phyloP scores from a whole-genome alignment of 2,797 vertebrate genomes.

The Gouania willdenowi region DNA sequence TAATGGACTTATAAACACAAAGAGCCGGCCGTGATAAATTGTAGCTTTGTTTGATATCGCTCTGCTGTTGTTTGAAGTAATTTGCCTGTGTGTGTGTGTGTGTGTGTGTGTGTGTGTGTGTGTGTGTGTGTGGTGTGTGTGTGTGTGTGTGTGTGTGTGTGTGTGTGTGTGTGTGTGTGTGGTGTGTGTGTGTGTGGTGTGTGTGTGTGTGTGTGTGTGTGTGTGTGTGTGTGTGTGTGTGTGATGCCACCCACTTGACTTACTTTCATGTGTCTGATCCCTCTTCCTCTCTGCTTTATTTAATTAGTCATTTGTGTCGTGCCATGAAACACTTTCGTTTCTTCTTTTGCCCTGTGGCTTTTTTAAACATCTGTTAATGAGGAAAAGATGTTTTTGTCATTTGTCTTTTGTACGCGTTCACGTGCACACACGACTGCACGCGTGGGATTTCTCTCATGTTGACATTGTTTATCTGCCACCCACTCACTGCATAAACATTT shows the following conservation, averaged over 20 bases:
- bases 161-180: no score
- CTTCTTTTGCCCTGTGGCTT: constrained; percentile 19
- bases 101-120: no score
- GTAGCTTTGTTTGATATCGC: constrained; percentile 35
- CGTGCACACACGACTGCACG: not conserved
- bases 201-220: no score
- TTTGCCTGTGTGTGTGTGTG: constrained; percentile 3
- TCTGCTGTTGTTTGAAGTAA: constrained; percentile 33
- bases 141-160: no score
- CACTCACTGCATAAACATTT: constrained; percentile 26
- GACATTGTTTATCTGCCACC: constrained; percentile 37
- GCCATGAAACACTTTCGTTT: constrained; percentile 4
- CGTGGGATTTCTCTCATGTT: constrained; percentile 11
- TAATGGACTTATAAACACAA: constrained; percentile 69
- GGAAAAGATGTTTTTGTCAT: constrained; percentile 17
- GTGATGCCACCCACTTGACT: constrained; percentile 23
- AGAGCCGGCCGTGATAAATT: constrained; percentile 49
- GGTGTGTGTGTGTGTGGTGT: no score
- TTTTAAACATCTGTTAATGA: constrained; percentile 42
- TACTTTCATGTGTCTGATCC: constrained; percentile 10
- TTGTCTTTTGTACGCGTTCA: not conserved
- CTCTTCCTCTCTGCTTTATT: constrained; percentile 2
- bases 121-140: no score
- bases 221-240: constrained; percentile 10
- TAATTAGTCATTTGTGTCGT: constrained; percentile 14